Percentiles rank a stretch among this genome's conserved stretches.
These are phyloP conservation scores for Platycheirus albimanus DNA, from an alignment of 2,888 invertebrate genomes.

Conservation along the genomic window DNA sequence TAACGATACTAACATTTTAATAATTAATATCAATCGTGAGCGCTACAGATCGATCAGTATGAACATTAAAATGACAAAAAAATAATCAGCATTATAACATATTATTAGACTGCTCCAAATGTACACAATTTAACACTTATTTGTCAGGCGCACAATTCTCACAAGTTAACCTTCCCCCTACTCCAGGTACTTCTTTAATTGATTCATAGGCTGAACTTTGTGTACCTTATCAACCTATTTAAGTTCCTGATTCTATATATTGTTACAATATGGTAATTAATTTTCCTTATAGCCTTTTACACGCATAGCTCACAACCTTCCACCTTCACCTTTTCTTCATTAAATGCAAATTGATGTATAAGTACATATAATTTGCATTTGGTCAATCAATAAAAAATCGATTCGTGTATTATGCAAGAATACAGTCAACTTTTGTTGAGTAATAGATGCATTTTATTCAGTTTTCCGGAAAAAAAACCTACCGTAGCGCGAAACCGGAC, in stretches of 20 bases:
- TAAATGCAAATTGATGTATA: conserved; percentile 3
- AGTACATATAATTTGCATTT: conserved; percentile 1
- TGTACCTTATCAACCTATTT: background rate
- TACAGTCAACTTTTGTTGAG: background rate
- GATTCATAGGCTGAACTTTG: background rate
- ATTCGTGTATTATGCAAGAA: conserved; percentile 24
- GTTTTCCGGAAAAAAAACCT: no score
- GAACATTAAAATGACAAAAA: no score
- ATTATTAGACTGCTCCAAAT: conserved; percentile 10
- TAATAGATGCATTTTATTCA: background rate
- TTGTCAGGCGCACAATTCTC: background rate
- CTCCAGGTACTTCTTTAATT: background rate
- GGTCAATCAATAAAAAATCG: conserved; percentile 40
- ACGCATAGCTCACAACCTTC: background rate
- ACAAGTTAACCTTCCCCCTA: background rate
- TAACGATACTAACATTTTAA: no score
- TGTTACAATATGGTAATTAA: background rate
- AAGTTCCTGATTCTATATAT: background rate
- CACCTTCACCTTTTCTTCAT: conserved; percentile 9
- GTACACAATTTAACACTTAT: conserved; percentile 25
- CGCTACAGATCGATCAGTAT: no score
- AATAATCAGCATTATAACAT: no score
- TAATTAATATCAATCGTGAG: no score
- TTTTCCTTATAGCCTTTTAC: background rate
- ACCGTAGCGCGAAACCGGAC: background rate